Evolutionary conservation across 2,888 invertebrate genomes (phyloP).

Genomic region (Anoncus sp.): DNA sequence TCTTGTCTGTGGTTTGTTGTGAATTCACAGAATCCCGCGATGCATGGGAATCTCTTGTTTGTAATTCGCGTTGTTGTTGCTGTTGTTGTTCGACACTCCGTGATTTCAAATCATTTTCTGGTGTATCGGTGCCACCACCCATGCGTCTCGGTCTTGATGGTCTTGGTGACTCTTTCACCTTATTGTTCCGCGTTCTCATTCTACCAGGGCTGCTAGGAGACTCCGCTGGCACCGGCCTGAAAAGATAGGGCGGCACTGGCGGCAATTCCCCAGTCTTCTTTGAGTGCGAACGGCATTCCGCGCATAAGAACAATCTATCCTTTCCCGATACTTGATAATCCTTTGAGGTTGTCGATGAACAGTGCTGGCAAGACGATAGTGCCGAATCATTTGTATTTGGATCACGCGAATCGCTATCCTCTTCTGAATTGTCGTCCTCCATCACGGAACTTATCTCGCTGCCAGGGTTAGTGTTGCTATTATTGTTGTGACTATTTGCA

Average conservation of each 20-base stretch:
- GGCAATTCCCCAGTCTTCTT: conserved; percentile 92
- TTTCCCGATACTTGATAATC: conserved; percentile 88
- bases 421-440: conserved; percentile 96
- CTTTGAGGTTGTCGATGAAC: conserved; percentile 87
- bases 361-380: conserved; percentile 88
- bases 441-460: conserved; percentile 90
- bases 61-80: conserved; percentile 53
- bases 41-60: conserved; percentile 44
- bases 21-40: conserved; percentile 64
- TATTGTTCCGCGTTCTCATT: conserved; percentile 94
- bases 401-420: conserved; percentile 97
- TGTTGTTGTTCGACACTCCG: conserved; percentile 76
- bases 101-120: conserved; percentile 79
- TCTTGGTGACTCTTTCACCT: conserved; percentile 87
- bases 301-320: conserved; percentile 89
- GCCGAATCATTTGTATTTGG: conserved; percentile 84
- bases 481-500: conserved; percentile 44
- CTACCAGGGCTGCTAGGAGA: conserved; percentile 93
- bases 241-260: conserved; percentile 84
- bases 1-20: conserved; percentile 84
- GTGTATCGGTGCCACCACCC: conserved; percentile 86
- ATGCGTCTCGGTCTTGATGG: conserved; percentile 85
- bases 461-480: conserved; percentile 77
- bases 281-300: conserved; percentile 90
- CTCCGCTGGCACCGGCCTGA: conserved; percentile 84